Evolutionary conservation across 1,140 invertebrate genomes (phyloP).

Genomic region (Dermatophagoides farinae): DNA sequence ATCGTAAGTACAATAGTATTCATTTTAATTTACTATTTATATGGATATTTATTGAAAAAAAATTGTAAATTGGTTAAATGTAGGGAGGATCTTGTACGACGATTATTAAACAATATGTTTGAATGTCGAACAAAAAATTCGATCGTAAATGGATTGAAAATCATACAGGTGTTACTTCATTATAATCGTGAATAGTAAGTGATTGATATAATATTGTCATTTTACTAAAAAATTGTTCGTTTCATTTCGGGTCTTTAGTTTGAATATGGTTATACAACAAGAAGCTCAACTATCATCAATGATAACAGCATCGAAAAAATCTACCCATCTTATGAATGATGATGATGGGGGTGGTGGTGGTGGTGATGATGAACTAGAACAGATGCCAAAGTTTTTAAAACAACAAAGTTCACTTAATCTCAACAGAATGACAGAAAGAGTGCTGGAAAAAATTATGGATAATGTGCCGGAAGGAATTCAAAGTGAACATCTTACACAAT

Average conservation of each 20-base stretch:
- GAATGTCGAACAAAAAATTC: constrained; percentile 5
- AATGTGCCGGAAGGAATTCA: constrained; percentile 17
- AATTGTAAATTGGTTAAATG: neutral
- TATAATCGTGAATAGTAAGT: constrained; percentile 8
- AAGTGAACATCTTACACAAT: constrained; percentile 30
- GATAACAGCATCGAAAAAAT: neutral
- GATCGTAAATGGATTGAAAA: constrained; percentile 11
- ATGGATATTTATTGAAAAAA: constrained; percentile 21
- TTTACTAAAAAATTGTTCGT: neutral
- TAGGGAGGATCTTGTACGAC: constrained; percentile 33
- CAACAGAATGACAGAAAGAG: constrained; percentile 16
- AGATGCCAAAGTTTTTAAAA: constrained; percentile 5
- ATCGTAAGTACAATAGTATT: constrained; percentile 27
- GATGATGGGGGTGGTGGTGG: neutral
- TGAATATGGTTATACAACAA: neutral
- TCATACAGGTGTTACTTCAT: constrained; percentile 13
- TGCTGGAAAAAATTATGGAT: constrained; percentile 25
- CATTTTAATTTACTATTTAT: too few relatives aligned
- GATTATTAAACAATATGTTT: constrained; percentile 31
- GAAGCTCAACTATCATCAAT: neutral
- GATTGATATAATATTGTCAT: neutral
- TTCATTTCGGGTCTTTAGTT: neutral
- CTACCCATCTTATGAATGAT: too few relatives aligned
- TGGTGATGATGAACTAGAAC: neutral
- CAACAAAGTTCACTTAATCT: neutral